Base-by-base conservation (phyloP, 2,888 invertebrate genomes). In the Boloria selene region DNA sequence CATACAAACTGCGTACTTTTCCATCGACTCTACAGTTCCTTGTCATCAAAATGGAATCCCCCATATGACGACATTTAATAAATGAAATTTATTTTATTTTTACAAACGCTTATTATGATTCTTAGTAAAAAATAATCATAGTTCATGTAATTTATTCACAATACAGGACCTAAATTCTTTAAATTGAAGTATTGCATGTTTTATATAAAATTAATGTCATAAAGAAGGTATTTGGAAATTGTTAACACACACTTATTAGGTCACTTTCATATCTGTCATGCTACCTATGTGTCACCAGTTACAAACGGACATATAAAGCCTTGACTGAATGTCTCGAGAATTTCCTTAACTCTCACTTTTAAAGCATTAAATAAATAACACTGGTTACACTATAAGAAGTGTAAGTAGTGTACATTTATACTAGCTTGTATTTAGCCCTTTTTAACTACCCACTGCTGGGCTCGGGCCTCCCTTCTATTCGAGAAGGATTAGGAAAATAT, bases 211-310 rank as follows among this genome's bases (percentile, higher is more conserved):
- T 22, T 38, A 10, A 56, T 26, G 56, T 56, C 18, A 13, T 45
- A 56, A 45, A 45, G n/a, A 56, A 26, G 22, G 22, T 5, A 45
- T 56, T 56, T 45, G 45, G 56, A 45, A 56, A 56, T 49, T n/a
- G 14, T 50, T 31, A 38, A 59, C 49, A 31, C 16, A 38, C 18
- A 38, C 38, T 59, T 50, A 50, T 49, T 13, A 49, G 38, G 7
- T 59, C 59, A 59, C 49, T 49, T 59, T 59, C 56, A 56, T 26
- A 56, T 59, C 49, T 59, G 59, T 49, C 49, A 59, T 31, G 31
- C 38, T 49, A 10, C 31, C 31, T 38, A 38, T 59, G 50, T 50
- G 59, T 59, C 59, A 59, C 14, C 38, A 17, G 31, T 17, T 16
- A 31, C 14, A 0, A 18, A 47, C 31, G 47, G n/a, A 38, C 49